Conservation (phyloP, 2,888 invertebrate species). For the Eurytoma adleriae region DNA sequence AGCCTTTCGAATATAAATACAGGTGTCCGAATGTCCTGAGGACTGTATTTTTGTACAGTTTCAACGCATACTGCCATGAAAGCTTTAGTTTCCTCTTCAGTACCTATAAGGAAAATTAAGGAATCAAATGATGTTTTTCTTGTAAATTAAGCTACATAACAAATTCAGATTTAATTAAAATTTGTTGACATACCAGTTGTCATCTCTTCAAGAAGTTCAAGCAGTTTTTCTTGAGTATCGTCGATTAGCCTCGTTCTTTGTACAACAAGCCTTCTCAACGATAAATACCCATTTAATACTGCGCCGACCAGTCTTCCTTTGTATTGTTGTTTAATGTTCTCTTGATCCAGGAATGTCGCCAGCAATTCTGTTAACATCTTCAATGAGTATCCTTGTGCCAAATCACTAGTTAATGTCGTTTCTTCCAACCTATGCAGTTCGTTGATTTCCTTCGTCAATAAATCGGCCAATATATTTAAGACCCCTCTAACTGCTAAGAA, state of each 20-base stretch:
- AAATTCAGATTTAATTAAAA: background rate
- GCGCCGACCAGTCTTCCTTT: constrained; percentile 93
- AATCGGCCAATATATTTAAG: constrained; percentile 87
- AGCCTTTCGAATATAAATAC: constrained; percentile 98
- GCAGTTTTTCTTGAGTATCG: constrained; percentile 95
- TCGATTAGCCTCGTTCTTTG: constrained; percentile 96
- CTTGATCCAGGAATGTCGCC: constrained; percentile 91
- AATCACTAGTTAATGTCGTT: constrained; percentile 93
- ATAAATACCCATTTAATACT: constrained; percentile 95
- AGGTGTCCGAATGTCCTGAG: constrained; percentile 95
- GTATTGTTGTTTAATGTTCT: constrained; percentile 91
- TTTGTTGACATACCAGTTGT: constrained; percentile 84
- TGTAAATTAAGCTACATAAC: background rate
- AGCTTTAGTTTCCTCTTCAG: constrained; percentile 95
- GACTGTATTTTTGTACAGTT: constrained; percentile 93
- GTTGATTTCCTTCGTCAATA: constrained; percentile 92
- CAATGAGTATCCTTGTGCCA: constrained; percentile 95
- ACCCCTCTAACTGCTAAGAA: constrained; percentile 93
- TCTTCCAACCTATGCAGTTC: constrained; percentile 93
- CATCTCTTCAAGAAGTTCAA: constrained; percentile 96
- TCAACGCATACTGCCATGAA: constrained; percentile 99
- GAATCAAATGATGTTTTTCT: constrained; percentile 7
- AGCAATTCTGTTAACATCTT: constrained; percentile 93
- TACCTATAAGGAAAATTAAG: constrained; percentile 79
- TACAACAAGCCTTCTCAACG: constrained; percentile 91